Conservation (phyloP, 2,888 invertebrate genomes). For the Cantharis nigra region DNA sequence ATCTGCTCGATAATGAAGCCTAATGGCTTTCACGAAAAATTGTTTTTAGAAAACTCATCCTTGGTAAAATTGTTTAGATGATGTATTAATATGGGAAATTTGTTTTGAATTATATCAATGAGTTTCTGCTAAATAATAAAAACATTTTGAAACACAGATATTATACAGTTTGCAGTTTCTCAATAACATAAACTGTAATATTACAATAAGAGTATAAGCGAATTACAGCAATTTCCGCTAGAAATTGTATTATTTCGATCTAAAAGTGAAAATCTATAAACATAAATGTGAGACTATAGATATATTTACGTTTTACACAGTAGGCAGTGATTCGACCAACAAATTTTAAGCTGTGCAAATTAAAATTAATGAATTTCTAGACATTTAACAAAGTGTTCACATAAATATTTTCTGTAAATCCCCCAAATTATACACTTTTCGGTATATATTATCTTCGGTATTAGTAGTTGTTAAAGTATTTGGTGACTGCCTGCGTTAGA, state of each 20-base stretch:
- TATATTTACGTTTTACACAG: background rate
- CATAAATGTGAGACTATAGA: background rate
- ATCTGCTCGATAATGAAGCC: background rate
- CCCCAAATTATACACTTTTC: background rate
- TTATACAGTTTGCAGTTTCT: background rate
- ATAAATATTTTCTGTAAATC: background rate
- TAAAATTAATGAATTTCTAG: background rate
- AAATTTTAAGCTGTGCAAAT: background rate
- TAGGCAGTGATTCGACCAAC: background rate
- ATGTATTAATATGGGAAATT: background rate
- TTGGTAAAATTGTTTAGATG: background rate
- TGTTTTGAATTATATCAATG: background rate
- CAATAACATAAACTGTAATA: background rate
- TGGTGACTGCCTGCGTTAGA: background rate
- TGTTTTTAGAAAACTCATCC: background rate
- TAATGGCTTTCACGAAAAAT: background rate
- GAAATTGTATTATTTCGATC: background rate
- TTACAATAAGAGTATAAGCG: background rate
- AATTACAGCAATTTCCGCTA: background rate
- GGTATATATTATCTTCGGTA: background rate
- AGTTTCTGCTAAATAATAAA: background rate
- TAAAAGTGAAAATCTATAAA: background rate
- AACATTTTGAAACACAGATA: background rate
- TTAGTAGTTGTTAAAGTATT: background rate
- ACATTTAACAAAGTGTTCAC: background rate